Base-by-base conservation (phyloP, 2,888 invertebrate genomes). In the Plagiodera versicolora region DNA sequence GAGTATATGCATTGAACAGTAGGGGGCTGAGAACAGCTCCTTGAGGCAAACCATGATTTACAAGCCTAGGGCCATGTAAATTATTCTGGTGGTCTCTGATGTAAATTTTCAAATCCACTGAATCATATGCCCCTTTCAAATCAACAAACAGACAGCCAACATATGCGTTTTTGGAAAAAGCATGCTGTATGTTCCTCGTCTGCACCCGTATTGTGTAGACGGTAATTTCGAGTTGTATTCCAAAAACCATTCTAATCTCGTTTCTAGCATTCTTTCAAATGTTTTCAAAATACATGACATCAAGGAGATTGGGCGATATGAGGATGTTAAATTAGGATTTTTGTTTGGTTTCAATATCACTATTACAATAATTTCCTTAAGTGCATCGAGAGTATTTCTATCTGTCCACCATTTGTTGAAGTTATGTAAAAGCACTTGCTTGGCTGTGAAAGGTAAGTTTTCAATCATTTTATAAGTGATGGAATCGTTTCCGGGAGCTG, bases 401-500 rank as follows among this genome's bases (percentile, higher is more conserved):
- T 45, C 5, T 9, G 45, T 10, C 45, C 45, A 45, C 45, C 45
- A 45, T 9, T 45, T 18, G 18, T 45, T 45, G 45, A 45, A 45
- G 14, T 45, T 45, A 45, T 17, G 16, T 45, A 45, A 45, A 16
- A 45, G 18, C 18, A 9, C 2, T 45, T 45, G 45, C 14, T 45
- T 45, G 45, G 16, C 45, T 45, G 14, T 45, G 14, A 45, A 14
- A 28, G n/a, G 45, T 14, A 24, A 50, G 35, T n/a, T 30, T 28
- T 45, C 14, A 3, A 32, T 35, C 14, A 14, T 24, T n/a, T 20
- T 48, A 56, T 39, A 53, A 53, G 45, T 53, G 18, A 50, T 24
- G 44, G 20, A 53, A 11, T 45, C 45, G n/a, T 45, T n/a, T 17
- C 45, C 45, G 18, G 45, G 32, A 32, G 50, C 50, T 24, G 50